Evolutionary conservation across 2,888 invertebrate species (phyloP).

Genomic region (Zele albiditarsus): DNA sequence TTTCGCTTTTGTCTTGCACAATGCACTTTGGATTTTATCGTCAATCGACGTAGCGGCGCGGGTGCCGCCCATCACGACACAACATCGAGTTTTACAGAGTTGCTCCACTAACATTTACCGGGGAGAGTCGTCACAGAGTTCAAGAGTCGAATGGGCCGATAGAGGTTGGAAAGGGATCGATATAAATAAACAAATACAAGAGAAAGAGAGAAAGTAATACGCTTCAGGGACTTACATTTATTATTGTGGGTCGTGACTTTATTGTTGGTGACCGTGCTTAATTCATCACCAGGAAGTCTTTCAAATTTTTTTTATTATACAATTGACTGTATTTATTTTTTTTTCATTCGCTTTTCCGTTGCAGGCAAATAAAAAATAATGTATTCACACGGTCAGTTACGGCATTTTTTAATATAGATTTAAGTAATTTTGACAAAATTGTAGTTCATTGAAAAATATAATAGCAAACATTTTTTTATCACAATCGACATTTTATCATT

Average conservation of each 20-base stretch:
- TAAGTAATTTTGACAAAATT: no score
- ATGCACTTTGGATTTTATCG: slow-evolving; percentile 50
- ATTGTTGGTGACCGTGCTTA: slow-evolving; percentile 42
- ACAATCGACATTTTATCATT: no score
- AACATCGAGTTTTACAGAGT: slow-evolving; percentile 37
- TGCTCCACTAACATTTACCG: slow-evolving; percentile 58
- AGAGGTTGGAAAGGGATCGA: slow-evolving; percentile 5
- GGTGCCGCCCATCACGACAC: slow-evolving; percentile 56
- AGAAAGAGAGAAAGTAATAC: slow-evolving; percentile 2
- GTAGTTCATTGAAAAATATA: no score
- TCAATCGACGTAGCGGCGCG: slow-evolving; percentile 45
- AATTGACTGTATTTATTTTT: background rate
- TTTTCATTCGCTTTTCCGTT: background rate
- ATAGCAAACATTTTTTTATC: no score
- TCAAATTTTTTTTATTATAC: background rate
- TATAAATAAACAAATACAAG: background rate
- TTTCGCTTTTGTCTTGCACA: slow-evolving; percentile 46
- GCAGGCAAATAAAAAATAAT: no score
- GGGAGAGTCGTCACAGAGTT: slow-evolving; percentile 38
- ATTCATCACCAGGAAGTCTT: slow-evolving; percentile 42
- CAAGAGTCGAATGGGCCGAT: slow-evolving; percentile 39
- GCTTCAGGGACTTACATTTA: background rate
- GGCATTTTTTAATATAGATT: no score
- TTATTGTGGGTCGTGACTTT: slow-evolving; percentile 26
- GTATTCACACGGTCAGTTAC: no score